A percentile compares a stretch with the other conserved stretches of the same genome.
These are phyloP conservation scores for Neosilurus hyrtlii DNA, from an alignment of 2,797 vertebrate species.

Conservation along the genomic window DNA sequence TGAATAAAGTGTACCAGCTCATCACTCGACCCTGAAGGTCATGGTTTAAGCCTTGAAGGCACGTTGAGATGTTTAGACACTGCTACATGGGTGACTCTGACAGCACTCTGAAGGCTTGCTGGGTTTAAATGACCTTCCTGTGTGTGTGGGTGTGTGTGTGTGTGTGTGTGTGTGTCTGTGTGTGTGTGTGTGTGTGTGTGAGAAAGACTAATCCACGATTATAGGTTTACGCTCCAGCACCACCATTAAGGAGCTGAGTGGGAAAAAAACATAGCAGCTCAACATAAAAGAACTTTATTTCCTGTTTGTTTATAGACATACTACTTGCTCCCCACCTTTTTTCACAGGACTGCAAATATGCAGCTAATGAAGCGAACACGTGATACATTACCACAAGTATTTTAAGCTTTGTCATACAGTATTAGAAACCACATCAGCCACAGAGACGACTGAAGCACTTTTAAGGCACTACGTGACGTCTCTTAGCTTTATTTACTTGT, in stretches of 20 bases:
- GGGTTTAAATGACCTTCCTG: background rate
- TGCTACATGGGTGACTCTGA: background rate
- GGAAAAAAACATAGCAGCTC: background rate
- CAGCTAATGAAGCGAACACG: background rate
- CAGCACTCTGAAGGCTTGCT: background rate
- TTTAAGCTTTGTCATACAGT: background rate
- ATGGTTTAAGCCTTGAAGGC: background rate
- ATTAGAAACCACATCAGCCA: background rate
- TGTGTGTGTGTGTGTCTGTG: background rate
- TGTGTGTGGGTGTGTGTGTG: background rate
- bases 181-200: background rate
- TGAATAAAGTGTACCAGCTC: background rate
- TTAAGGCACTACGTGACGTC: background rate
- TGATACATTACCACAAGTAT: background rate
- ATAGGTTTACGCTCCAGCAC: conserved; percentile 8
- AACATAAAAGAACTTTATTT: background rate
- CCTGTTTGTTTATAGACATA: background rate
- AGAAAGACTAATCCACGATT: conserved; percentile 26
- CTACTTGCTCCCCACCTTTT: background rate
- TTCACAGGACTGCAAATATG: background rate
- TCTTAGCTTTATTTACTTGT: background rate
- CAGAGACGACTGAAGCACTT: background rate
- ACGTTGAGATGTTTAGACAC: background rate
- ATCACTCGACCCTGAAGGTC: background rate
- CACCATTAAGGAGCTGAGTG: background rate